phyloP scores from a whole-genome alignment of 2,113 vertebrate species.

The Cyphomyrus discorhynchus region DNA sequence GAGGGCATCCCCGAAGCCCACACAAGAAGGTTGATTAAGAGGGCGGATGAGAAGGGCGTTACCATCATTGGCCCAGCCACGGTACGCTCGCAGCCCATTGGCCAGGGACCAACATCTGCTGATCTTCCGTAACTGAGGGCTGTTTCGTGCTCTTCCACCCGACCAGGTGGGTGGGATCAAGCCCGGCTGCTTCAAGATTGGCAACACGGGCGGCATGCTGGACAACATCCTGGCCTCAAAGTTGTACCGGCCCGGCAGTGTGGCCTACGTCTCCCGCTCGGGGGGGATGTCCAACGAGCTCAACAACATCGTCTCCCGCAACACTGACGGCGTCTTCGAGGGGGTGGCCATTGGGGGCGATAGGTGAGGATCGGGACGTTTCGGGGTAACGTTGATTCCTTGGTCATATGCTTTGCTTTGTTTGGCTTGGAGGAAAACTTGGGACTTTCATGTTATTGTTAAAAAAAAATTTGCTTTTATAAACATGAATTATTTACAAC shows the following conservation, averaged over 20 bases:
- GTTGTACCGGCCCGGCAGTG: constrained; percentile 89
- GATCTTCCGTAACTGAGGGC: background rate
- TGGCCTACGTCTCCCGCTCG: constrained; percentile 92
- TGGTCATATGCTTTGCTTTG: background rate
- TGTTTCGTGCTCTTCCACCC: background rate
- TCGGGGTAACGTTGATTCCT: background rate
- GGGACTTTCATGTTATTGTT: background rate
- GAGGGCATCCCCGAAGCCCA: constrained; percentile 95
- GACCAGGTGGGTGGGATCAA: constrained; percentile 92
- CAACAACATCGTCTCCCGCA: constrained; percentile 94
- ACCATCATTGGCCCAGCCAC: constrained; percentile 96
- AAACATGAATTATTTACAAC: background rate
- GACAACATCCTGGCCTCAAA: constrained; percentile 96
- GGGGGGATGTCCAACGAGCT: constrained; percentile 98
- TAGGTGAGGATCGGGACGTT: constrained; percentile 58
- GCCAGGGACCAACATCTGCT: background rate
- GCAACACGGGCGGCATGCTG: constrained; percentile 95
- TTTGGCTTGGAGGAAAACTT: background rate
- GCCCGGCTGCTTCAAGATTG: constrained; percentile 95
- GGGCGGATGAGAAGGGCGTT: constrained; percentile 82
- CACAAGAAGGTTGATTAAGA: constrained; percentile 87
- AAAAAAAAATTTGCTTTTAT: background rate
- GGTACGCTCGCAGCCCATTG: constrained; percentile 48
- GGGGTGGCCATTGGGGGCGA: constrained; percentile 95
- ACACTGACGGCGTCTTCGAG: constrained; percentile 89